Conservation (phyloP, 2,113 vertebrate species). For the Girardinichthys multiradiatus region DNA sequence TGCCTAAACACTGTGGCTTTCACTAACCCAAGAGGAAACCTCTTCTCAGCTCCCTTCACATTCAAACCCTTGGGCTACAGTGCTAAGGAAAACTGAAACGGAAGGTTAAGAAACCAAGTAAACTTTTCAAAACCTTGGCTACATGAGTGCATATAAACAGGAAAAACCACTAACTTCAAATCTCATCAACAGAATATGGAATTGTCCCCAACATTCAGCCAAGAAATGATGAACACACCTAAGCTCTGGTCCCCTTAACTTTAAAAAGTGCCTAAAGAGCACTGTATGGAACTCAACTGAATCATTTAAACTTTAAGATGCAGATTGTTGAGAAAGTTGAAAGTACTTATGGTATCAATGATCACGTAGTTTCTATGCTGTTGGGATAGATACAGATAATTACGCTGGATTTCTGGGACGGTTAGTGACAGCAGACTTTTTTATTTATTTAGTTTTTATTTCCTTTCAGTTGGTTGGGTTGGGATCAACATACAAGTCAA, state of each 20-base stretch:
- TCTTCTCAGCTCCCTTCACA: constrained; percentile 46
- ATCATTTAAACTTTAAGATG: neutral
- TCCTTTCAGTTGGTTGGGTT: neutral
- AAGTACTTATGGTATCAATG: neutral
- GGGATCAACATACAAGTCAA: neutral
- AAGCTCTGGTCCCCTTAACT: constrained; percentile 39
- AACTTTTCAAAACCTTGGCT: constrained; percentile 45
- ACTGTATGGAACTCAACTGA: neutral
- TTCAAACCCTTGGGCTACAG: constrained; percentile 60
- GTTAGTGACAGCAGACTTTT: neutral
- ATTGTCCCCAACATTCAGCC: constrained; percentile 35
- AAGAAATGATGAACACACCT: constrained; percentile 52
- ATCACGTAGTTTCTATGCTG: neutral
- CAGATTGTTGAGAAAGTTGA: neutral
- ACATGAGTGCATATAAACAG: constrained; percentile 45
- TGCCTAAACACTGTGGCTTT: constrained; percentile 75
- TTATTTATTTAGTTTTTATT: neutral
- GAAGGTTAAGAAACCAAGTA: constrained; percentile 54
- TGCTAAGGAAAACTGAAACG: constrained; percentile 63
- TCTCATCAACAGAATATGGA: constrained; percentile 47
- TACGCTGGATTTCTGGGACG: neutral
- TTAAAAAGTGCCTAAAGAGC: too few species aligned
- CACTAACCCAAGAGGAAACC: constrained; percentile 59
- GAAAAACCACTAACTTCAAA: neutral
- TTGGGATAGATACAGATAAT: neutral